phyloP scores from a whole-genome alignment of 2,797 vertebrate species.

The Capromys pilorides region DNA sequence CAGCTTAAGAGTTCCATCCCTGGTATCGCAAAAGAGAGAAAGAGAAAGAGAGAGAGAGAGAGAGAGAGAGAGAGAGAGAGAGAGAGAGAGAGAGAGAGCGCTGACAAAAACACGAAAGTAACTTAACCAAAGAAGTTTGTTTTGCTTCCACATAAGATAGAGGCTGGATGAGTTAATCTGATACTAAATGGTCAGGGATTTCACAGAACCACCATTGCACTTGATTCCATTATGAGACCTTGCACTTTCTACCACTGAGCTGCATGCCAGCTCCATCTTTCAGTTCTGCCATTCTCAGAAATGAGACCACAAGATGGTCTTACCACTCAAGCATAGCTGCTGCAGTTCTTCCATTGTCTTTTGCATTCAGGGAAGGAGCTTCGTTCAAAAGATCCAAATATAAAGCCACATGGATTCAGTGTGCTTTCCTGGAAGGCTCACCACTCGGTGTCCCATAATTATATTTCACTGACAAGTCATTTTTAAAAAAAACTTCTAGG shows the following conservation, averaged over 20 bases:
- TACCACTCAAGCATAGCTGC: not conserved
- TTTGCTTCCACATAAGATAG: not conserved
- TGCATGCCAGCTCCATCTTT: not conserved
- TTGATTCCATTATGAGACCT: not conserved
- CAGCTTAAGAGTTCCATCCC: no score
- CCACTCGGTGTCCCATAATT: not conserved
- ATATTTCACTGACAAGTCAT: not conserved
- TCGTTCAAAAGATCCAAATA: not conserved
- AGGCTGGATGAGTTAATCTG: not conserved
- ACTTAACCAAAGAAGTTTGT: not conserved
- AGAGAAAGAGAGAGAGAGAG: no score
- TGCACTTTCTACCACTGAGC: not conserved
- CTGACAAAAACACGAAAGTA: not conserved
- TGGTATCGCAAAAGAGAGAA: no score
- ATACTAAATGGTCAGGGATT: no score
- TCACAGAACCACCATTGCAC: not conserved
- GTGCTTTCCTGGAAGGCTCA: not conserved
- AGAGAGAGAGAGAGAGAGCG: no score
- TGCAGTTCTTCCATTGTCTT: not conserved
- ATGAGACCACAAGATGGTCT: not conserved
- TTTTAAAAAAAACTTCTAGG: not conserved
- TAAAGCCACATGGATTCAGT: not conserved
- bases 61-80: no score
- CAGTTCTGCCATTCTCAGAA: not conserved
- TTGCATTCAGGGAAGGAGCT: not conserved